A percentile compares a stretch with the other conserved stretches of the same genome.
Evolutionary conservation across 2,888 invertebrate species (phyloP).

Genomic region (Heliconius ismenius): DNA sequence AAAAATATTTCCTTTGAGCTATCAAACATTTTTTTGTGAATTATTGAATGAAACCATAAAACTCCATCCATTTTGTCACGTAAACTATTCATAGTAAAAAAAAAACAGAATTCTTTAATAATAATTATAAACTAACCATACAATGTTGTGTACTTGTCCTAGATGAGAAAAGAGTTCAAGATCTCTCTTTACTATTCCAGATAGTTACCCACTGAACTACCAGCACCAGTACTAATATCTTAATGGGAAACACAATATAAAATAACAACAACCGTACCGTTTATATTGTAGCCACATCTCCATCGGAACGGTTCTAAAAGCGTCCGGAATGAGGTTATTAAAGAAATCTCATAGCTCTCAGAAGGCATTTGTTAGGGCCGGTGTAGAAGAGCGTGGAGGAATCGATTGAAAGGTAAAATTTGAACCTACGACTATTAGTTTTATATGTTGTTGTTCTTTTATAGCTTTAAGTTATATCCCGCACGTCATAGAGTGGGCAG

Average conservation of each 20-base stretch:
- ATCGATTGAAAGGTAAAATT: background rate
- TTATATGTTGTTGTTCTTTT: background rate
- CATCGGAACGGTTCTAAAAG: conserved; percentile 44
- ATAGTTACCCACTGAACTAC: too few relatives aligned
- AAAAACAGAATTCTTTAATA: too few relatives aligned
- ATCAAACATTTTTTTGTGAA: too few relatives aligned
- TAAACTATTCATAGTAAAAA: too few relatives aligned
- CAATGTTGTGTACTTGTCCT: background rate
- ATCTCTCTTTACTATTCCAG: too few relatives aligned
- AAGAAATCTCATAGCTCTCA: conserved; percentile 48
- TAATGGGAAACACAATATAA: conserved; percentile 16
- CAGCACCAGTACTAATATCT: background rate
- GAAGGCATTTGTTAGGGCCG: conserved; percentile 30
- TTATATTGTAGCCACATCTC: conserved; percentile 27
- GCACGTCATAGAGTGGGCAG: background rate
- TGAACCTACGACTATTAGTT: background rate
- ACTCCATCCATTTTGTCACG: too few relatives aligned
- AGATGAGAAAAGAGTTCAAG: background rate
- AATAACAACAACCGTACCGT: conserved; percentile 6
- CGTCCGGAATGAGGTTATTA: conserved; percentile 50
- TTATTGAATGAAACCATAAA: too few relatives aligned
- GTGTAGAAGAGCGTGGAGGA: conserved; percentile 23
- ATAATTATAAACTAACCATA: background rate
- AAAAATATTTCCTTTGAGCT: too few relatives aligned
- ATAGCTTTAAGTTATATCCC: background rate